Percentiles rank a stretch among this genome's conserved stretches.
These are phyloP conservation scores for Amiota minor DNA, from an alignment of 2,888 invertebrate species.

Conservation along the genomic window DNA sequence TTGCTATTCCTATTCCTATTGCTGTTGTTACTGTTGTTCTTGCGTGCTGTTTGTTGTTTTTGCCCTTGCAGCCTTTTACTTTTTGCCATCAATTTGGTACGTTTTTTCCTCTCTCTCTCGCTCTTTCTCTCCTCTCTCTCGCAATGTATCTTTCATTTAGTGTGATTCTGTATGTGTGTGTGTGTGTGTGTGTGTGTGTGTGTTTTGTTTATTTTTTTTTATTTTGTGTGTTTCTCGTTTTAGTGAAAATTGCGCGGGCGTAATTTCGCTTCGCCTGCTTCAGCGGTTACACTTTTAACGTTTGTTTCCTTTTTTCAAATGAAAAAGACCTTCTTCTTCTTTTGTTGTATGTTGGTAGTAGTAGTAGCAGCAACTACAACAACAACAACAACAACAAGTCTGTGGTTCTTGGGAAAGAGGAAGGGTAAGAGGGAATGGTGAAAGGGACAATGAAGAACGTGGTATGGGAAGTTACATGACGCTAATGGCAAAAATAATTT, in stretches of 20 bases:
- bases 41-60: too few relatives aligned
- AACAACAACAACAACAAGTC: too few relatives aligned
- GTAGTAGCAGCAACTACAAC: neutral
- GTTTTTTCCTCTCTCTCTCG: constrained; percentile 35
- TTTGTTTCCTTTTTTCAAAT: neutral
- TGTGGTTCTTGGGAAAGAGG: neutral
- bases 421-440: neutral
- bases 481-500: constrained; percentile 31
- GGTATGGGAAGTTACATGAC: constrained; percentile 19
- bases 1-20: neutral
- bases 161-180: too few relatives aligned
- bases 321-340: neutral
- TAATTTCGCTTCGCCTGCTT: neutral
- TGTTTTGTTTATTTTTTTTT: constrained; percentile 21
- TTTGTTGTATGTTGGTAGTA: neutral
- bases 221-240: neutral
- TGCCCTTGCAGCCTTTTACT: neutral
- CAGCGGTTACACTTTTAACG: constrained; percentile 1
- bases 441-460: neutral
- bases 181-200: too few relatives aligned
- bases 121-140: neutral
- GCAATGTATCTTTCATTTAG: too few relatives aligned
- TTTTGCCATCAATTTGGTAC: too few relatives aligned
- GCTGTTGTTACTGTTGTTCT: neutral
- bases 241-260: constrained; percentile 16